Percentiles rank a stretch among this genome's conserved stretches.
These are phyloP conservation scores for Dendrocincla fuliginosa DNA, from an alignment of 2,797 vertebrate species.

Conservation along the genomic window DNA sequence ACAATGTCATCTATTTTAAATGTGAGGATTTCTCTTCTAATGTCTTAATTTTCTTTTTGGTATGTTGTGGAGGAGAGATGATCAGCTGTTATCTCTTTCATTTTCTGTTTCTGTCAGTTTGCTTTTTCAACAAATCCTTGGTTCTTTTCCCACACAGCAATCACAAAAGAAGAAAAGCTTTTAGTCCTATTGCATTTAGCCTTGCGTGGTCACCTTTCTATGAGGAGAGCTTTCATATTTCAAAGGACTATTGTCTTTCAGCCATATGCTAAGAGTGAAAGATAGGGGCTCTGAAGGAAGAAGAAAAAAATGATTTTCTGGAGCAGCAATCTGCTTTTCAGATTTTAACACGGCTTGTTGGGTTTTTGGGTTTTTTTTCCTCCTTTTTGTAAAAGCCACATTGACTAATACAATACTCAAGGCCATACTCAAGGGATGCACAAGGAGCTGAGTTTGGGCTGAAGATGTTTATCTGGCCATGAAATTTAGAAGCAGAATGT, in stretches of 20 bases:
- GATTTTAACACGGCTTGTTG: background rate
- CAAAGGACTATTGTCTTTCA: background rate
- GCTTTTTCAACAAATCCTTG: background rate
- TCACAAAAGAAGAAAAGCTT: background rate
- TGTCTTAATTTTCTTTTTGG: background rate
- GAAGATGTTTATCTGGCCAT: background rate
- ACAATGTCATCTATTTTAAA: background rate
- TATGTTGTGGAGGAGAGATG: background rate
- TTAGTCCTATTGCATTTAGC: background rate
- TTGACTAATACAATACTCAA: background rate
- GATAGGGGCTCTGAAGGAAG: background rate
- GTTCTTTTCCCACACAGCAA: background rate
- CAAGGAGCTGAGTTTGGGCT: background rate
- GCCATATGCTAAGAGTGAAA: background rate
- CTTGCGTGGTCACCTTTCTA: background rate
- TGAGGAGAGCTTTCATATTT: background rate
- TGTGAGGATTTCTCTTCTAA: background rate
- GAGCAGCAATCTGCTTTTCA: background rate
- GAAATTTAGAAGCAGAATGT: rapidly evolving
- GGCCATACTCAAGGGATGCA: background rate
- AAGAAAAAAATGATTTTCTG: background rate
- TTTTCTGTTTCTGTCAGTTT: background rate
- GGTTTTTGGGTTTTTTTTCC: background rate
- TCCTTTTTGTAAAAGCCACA: background rate
- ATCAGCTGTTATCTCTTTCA: background rate